Conservation (phyloP, 2,113 vertebrate genomes). For the Podocnemis expansa region DNA sequence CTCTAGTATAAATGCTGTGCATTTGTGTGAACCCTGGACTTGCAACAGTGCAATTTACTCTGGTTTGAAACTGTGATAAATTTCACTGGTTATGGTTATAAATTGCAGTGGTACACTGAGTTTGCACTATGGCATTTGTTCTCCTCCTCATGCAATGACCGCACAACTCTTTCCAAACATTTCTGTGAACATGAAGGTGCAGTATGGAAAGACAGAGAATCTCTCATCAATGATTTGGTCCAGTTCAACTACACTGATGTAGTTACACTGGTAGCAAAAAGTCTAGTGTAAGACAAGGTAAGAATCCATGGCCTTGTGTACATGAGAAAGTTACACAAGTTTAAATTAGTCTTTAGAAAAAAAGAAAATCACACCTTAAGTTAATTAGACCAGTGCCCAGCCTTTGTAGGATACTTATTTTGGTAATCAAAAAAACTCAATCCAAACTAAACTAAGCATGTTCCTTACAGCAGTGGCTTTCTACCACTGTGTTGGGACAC, state of each 20-base stretch:
- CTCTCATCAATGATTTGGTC: background rate
- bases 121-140: background rate
- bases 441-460: slow-evolving; percentile 1
- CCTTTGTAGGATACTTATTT: background rate
- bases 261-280: background rate
- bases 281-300: background rate
- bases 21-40: background rate
- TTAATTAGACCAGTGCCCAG: background rate
- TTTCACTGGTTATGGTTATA: background rate
- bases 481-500: no score
- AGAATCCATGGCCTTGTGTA: background rate
- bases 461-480: no score
- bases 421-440: background rate
- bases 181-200: background rate
- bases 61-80: background rate
- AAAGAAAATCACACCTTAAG: background rate
- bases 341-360: background rate
- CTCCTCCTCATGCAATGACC: background rate
- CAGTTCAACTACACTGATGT: background rate
- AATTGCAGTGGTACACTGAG: background rate
- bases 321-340: background rate
- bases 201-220: background rate
- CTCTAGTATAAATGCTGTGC: background rate
- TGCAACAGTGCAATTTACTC: background rate
- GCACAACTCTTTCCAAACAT: background rate